phyloP scores from a whole-genome alignment of 2,888 invertebrate species.

The Dendrolimus pini region DNA sequence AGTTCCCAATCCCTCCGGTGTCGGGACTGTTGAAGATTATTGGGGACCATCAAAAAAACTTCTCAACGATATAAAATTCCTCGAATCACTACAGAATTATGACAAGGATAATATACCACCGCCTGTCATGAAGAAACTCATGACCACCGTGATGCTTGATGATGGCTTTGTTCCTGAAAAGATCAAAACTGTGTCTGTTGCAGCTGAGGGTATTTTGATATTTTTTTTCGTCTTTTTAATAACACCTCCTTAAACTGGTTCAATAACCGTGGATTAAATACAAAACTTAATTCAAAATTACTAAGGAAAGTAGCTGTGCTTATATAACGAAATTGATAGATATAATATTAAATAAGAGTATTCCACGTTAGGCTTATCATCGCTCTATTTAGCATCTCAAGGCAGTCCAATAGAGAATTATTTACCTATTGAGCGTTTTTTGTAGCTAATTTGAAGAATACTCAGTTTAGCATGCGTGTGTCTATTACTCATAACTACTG shows the following conservation, averaged over 20 bases:
- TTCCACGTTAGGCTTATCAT: too few species aligned
- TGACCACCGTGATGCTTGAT: constrained; percentile 87
- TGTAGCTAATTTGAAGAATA: too few species aligned
- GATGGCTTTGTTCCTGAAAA: constrained; percentile 95
- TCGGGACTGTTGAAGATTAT: constrained; percentile 92
- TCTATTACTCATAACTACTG: too few species aligned
- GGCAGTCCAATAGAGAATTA: too few species aligned
- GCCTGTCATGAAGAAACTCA: constrained; percentile 87
- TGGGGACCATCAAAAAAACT: constrained; percentile 95
- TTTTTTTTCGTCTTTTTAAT: not conserved
- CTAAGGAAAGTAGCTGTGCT: too few species aligned
- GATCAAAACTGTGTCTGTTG: constrained; percentile 89
- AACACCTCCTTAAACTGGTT: not conserved
- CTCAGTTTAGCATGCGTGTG: too few species aligned
- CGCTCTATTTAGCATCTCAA: too few species aligned
- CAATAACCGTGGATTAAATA: too few species aligned
- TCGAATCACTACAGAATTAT: constrained; percentile 90
- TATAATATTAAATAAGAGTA: too few species aligned
- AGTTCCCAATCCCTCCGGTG: constrained; percentile 87
- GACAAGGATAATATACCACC: constrained; percentile 96
- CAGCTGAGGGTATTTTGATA: constrained; percentile 83
- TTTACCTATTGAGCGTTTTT: too few species aligned
- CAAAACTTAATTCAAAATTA: too few species aligned
- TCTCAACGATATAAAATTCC: constrained; percentile 93
- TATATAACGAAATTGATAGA: too few species aligned